Conservation (phyloP, 2,113 vertebrate genomes). For the Ictalurus furcatus region DNA sequence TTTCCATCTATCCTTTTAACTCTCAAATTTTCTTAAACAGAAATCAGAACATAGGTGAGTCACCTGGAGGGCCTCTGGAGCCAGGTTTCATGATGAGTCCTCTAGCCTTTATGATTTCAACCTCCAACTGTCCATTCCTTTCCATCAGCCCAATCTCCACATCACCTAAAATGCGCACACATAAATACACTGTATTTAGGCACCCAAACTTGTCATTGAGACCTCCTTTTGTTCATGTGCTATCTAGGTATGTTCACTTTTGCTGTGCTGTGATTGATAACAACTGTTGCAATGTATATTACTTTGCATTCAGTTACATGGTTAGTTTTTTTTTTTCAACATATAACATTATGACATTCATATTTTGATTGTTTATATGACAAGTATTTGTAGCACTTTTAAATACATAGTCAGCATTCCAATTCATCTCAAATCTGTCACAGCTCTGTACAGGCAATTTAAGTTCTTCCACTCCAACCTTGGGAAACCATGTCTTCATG, state of each 20-base stretch:
- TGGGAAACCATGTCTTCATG: background rate
- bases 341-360: no score
- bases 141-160: conserved; percentile 94
- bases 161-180: conserved; percentile 77
- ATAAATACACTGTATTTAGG: background rate
- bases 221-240: background rate
- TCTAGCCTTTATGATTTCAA: conserved; percentile 96
- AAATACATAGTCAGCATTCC: background rate
- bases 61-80: conserved; percentile 95
- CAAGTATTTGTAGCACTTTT: no score
- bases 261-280: background rate
- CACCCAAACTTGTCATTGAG: background rate
- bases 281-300: background rate
- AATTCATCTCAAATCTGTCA: background rate
- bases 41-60: background rate
- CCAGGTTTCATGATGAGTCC: conserved; percentile 93
- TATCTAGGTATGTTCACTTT: background rate
- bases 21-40: background rate
- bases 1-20: background rate
- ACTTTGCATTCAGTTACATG: background rate
- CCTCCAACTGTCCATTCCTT: conserved; percentile 92
- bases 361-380: no score
- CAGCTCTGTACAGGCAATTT: background rate
- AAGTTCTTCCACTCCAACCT: background rate
- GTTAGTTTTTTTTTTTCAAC: background rate